These are phyloP conservation scores for Phengaris arion DNA, from an alignment of 2,888 invertebrate species.

Conservation along the genomic window DNA sequence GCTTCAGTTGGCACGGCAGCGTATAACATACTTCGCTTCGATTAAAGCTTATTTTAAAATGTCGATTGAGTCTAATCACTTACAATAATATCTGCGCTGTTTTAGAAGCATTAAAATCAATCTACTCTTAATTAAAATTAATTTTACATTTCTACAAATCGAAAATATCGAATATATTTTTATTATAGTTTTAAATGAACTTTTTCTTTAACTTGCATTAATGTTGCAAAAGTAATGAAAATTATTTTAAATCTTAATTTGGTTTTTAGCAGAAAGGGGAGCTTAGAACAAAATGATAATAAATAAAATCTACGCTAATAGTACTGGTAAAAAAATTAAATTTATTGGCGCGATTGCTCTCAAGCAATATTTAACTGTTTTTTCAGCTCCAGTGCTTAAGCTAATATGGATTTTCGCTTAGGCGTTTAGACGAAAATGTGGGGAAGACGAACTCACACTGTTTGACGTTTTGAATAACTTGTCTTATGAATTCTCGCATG, in stretches of 20 bases:
- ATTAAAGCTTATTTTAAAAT: conserved; percentile 62
- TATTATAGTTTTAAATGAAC: conserved; percentile 43
- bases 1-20: conserved; percentile 67
- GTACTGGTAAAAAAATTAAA: conserved; percentile 66
- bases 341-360: conserved; percentile 58
- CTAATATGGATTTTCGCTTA: conserved; percentile 61
- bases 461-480: conserved; percentile 35
- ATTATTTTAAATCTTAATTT: conserved; percentile 51
- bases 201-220: neutral
- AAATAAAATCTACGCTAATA: conserved; percentile 59
- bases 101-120: conserved; percentile 46
- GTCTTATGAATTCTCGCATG: conserved; percentile 52
- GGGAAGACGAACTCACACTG: conserved; percentile 53
- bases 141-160: conserved; percentile 5
- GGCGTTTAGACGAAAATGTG: conserved; percentile 46
- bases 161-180: conserved; percentile 42
- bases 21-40: conserved; percentile 72
- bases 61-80: conserved; percentile 61
- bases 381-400: conserved; percentile 60
- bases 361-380: conserved; percentile 53
- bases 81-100: conserved; percentile 56
- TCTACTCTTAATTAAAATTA: neutral
- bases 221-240: neutral
- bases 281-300: conserved; percentile 68
- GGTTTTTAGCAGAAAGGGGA: conserved; percentile 78